Percentiles rank a stretch among this genome's conserved stretches.
These are phyloP conservation scores for Cliona cf. orientalis DNA, from an alignment of 37 sponge, comb jelly and placozoan species.

Conservation along the genomic window DNA sequence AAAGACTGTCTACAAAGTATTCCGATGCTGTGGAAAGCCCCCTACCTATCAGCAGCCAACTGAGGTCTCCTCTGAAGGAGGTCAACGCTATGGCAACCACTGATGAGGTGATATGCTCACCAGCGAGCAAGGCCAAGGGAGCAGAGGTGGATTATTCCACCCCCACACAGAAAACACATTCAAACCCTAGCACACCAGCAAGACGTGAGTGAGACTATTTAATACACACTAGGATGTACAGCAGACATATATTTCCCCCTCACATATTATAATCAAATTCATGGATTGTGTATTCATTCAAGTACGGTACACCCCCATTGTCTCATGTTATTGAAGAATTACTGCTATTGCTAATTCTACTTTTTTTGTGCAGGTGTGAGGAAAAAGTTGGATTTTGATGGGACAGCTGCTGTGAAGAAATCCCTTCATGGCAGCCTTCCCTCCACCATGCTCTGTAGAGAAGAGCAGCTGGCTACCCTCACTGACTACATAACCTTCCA, in stretches of 20 bases:
- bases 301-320: neutral
- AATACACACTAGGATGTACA: no score
- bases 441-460: slow-evolving; percentile 54
- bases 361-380: neutral
- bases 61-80: slow-evolving; percentile 14
- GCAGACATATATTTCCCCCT: no score
- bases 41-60: neutral
- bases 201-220: no score
- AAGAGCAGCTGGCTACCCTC: slow-evolving; percentile 54
- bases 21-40: no score
- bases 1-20: no score
- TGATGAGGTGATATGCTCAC: no score
- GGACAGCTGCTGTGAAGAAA: slow-evolving; percentile 19
- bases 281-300: no score
- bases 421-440: slow-evolving; percentile 46
- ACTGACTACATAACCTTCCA: slow-evolving; percentile 44
- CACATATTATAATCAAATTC: no score
- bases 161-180: no score
- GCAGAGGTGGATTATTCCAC: no score
- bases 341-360: neutral
- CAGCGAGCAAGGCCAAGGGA: no score
- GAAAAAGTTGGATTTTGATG: slow-evolving; percentile 12
- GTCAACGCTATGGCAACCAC: neutral
- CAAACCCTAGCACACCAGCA: no score
- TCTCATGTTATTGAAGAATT: neutral